phyloP scores from a whole-genome alignment of 2,113 vertebrate genomes.

The human region DNA sequence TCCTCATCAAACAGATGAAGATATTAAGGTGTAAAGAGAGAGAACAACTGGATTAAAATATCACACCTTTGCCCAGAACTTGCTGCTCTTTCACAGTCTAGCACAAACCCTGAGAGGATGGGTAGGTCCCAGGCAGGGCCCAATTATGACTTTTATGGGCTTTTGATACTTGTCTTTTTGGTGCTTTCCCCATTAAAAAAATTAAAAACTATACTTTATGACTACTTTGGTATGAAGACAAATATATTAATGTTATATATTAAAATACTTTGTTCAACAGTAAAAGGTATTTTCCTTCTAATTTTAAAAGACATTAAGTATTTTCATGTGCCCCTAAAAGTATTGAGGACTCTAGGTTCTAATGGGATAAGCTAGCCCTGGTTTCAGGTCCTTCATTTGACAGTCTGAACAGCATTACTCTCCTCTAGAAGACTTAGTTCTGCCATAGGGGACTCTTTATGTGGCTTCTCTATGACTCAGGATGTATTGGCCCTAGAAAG shows the following conservation, averaged over 20 bases:
- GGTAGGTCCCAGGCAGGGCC: neutral
- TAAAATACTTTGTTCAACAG: neutral
- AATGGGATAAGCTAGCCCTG: neutral
- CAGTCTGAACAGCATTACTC: neutral
- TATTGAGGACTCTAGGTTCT: neutral
- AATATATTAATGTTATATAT: neutral
- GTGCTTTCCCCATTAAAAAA: neutral
- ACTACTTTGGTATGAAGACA: neutral
- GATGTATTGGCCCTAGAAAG: neutral
- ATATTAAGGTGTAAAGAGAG: neutral
- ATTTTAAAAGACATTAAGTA: constrained; percentile 14
- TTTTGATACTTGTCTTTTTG: neutral
- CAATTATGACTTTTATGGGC: neutral
- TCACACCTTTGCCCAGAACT: neutral
- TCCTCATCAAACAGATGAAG: neutral
- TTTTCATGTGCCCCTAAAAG: neutral
- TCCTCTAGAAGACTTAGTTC: neutral
- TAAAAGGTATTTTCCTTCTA: neutral
- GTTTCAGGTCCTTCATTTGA: neutral
- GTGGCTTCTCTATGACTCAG: neutral
- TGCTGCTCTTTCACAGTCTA: neutral
- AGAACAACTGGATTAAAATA: neutral
- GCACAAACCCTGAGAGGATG: neutral
- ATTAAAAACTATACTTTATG: neutral
- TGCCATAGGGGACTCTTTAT: neutral